A percentile compares a stretch with the other conserved stretches of the same genome.
These are phyloP conservation scores for Hemiscyllium ocellatum DNA, from an alignment of 2,113 vertebrate species.

Conservation along the genomic window DNA sequence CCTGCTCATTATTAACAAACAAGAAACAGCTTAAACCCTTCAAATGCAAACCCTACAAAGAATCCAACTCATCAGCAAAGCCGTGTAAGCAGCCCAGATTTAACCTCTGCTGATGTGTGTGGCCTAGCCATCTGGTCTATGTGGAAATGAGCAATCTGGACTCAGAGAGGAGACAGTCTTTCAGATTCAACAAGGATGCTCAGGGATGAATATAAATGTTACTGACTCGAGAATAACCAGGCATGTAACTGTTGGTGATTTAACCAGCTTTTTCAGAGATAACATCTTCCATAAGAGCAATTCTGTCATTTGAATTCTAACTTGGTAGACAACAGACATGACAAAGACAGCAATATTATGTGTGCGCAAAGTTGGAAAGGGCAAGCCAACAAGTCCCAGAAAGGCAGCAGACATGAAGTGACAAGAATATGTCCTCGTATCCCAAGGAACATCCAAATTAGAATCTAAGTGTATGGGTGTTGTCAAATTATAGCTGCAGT, in stretches of 20 bases:
- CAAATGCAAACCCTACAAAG: background rate
- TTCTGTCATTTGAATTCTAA: background rate
- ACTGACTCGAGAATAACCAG: background rate
- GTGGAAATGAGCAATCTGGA: constrained; percentile 4
- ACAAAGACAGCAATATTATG: background rate
- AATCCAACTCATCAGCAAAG: background rate
- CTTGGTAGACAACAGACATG: background rate
- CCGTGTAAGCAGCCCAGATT: background rate
- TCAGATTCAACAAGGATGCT: background rate
- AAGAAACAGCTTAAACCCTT: constrained; percentile 8
- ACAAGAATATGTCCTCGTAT: background rate
- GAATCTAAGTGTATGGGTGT: background rate
- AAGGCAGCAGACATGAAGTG: background rate
- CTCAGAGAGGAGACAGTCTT: background rate
- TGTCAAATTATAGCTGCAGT: background rate
- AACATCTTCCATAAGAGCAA: background rate
- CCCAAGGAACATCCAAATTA: background rate
- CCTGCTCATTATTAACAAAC: background rate
- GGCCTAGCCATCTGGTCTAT: background rate
- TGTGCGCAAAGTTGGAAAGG: background rate
- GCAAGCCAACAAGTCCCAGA: background rate
- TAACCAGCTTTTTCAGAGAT: background rate
- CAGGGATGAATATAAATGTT: background rate
- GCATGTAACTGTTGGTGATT: background rate
- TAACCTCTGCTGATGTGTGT: background rate